Evolutionary conservation across 2,797 vertebrate genomes (phyloP).

Genomic region (Myiotriccus ornatus): DNA sequence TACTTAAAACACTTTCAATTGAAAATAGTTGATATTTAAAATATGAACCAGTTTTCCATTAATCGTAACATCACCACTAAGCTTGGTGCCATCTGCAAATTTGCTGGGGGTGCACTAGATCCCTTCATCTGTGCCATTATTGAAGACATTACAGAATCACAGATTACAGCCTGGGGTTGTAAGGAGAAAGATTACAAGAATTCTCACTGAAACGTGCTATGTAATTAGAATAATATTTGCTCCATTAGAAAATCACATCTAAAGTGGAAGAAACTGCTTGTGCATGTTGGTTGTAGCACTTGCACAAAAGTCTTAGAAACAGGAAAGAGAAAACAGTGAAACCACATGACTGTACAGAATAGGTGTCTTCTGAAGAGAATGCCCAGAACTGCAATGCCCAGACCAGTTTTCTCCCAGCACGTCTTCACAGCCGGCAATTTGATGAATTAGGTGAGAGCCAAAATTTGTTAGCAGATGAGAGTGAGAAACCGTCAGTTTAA

Average conservation of each 20-base stretch:
- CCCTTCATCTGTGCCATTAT: background rate
- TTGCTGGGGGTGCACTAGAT: background rate
- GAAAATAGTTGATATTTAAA: background rate
- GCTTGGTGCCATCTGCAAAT: background rate
- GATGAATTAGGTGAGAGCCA: background rate
- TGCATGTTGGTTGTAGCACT: background rate
- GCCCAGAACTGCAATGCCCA: background rate
- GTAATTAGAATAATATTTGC: background rate
- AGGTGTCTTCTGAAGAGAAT: background rate
- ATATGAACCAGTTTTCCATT: background rate
- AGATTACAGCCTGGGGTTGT: background rate
- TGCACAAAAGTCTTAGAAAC: background rate
- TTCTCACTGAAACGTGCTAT: background rate
- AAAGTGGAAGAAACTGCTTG: background rate
- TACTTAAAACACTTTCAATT: background rate
- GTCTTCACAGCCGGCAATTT: background rate
- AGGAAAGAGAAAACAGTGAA: background rate
- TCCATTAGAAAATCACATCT: background rate
- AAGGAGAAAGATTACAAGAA: background rate
- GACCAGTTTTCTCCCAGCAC: background rate
- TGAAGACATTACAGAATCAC: background rate
- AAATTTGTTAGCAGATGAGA: conserved; percentile 31
- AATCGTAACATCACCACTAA: no score
- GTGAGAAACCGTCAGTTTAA: background rate
- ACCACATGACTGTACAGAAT: background rate